Evolutionary conservation across 2,113 vertebrate species (phyloP).

Genomic region (Campylorhamphus procurvoides): DNA sequence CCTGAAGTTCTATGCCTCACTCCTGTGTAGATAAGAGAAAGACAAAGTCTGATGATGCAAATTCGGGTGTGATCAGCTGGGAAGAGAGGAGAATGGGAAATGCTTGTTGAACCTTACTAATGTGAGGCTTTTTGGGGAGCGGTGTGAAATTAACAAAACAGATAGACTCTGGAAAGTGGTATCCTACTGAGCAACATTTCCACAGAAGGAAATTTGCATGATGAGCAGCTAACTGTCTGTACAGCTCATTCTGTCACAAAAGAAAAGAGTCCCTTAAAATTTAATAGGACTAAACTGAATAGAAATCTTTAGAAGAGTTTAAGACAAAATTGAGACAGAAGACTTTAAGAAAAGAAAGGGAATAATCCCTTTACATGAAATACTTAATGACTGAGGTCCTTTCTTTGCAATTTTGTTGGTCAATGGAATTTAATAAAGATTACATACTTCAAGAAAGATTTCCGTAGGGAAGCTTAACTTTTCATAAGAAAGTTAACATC

Average conservation of each 20-base stretch:
- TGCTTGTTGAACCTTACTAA: conserved; percentile 40
- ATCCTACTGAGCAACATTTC: conserved; percentile 15
- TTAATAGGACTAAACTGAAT: background rate
- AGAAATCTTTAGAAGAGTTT: background rate
- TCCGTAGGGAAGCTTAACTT: background rate
- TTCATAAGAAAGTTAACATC: background rate
- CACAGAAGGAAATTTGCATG: background rate
- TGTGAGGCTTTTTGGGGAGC: background rate
- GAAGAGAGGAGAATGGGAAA: background rate
- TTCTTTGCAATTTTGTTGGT: background rate
- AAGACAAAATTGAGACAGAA: conserved; percentile 3
- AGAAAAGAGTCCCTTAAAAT: background rate
- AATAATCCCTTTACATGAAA: background rate
- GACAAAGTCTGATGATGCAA: background rate
- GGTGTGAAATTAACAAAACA: background rate
- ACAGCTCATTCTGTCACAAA: background rate
- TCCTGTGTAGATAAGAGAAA: background rate
- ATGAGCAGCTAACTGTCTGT: background rate
- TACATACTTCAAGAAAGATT: background rate
- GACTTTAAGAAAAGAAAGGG: background rate
- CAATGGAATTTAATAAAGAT: conserved; percentile 8
- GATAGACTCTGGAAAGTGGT: background rate
- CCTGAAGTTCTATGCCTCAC: background rate
- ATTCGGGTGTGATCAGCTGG: background rate
- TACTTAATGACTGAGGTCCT: background rate